Conservation (phyloP, 2,113 vertebrate species). For the Leucosticte australis region DNA sequence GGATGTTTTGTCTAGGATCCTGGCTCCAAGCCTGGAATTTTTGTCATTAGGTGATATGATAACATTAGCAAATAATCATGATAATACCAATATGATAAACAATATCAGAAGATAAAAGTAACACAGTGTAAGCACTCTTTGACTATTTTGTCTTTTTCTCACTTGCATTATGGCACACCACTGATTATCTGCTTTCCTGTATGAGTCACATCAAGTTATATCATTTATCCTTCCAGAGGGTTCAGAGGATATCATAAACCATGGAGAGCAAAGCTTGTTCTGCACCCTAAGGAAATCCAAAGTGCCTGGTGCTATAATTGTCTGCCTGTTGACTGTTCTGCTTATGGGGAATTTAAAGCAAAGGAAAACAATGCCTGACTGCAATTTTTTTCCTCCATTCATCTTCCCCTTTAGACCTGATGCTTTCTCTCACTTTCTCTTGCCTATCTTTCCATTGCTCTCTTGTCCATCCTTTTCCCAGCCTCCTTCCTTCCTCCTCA, state of each 20-base stretch:
- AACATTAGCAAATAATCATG: slow-evolving; percentile 37
- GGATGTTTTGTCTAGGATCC: slow-evolving; percentile 30
- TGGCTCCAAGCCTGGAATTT: slow-evolving; percentile 16
- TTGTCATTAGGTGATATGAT: neutral
- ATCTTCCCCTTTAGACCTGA: neutral
- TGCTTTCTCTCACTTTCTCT: neutral
- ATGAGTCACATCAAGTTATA: slow-evolving; percentile 25
- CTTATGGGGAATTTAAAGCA: neutral
- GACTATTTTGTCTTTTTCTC: slow-evolving; percentile 49
- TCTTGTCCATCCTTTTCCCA: neutral
- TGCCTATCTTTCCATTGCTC: neutral
- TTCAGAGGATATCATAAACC: neutral
- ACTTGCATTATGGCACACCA: neutral
- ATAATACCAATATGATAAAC: slow-evolving; percentile 1
- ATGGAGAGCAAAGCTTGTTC: neutral
- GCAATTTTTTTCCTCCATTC: neutral
- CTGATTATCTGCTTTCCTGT: slow-evolving; percentile 16
- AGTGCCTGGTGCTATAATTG: neutral
- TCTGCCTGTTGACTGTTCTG: neutral
- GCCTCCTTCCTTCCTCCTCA: neutral
- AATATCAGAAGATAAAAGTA: neutral
- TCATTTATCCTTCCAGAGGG: neutral
- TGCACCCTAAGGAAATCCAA: neutral
- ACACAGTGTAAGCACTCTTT: neutral
- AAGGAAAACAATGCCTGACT: neutral